These are phyloP conservation scores for Tortrix viridana DNA, from an alignment of 2,888 invertebrate genomes.

Conservation along the genomic window DNA sequence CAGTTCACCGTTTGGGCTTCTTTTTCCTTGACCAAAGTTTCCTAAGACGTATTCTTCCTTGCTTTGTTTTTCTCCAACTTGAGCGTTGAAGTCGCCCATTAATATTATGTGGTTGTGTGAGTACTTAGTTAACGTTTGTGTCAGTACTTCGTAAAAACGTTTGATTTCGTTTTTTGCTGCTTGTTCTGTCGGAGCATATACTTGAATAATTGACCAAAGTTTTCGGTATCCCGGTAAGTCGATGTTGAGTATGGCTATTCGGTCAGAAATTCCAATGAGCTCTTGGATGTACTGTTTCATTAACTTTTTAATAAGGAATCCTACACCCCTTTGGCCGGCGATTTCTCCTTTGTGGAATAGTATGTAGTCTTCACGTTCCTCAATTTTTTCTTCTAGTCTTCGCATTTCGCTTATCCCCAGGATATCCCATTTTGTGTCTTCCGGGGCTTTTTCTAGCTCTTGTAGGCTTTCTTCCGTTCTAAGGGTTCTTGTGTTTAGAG, in stretches of 20 bases:
- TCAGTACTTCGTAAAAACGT: no score
- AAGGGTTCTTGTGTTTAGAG: conserved; percentile 39
- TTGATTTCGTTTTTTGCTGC: no score
- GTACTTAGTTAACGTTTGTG: no score
- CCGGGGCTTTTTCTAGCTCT: conserved; percentile 40
- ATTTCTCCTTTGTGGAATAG: conserved; percentile 35
- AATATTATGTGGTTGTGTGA: neutral
- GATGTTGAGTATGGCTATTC: conserved; percentile 39
- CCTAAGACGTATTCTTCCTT: neutral
- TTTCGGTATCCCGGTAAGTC: conserved; percentile 19
- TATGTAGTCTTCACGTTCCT: conserved; percentile 37
- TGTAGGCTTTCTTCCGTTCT: conserved; percentile 23
- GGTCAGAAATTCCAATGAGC: conserved; percentile 38
- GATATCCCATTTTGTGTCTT: conserved; percentile 43
- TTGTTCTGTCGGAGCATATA: conserved; percentile 35
- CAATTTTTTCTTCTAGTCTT: conserved; percentile 40
- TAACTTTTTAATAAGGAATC: no score
- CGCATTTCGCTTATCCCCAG: conserved; percentile 43
- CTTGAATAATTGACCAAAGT: conserved; percentile 29
- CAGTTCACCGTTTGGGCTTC: neutral
- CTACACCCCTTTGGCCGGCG: conserved; percentile 34
- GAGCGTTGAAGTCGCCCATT: neutral
- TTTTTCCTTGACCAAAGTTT: neutral
- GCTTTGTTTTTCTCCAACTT: neutral
- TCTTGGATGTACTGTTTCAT: conserved; percentile 34